phyloP scores from a whole-genome alignment of 2,113 vertebrate species.

The Eptesicus fuscus region DNA sequence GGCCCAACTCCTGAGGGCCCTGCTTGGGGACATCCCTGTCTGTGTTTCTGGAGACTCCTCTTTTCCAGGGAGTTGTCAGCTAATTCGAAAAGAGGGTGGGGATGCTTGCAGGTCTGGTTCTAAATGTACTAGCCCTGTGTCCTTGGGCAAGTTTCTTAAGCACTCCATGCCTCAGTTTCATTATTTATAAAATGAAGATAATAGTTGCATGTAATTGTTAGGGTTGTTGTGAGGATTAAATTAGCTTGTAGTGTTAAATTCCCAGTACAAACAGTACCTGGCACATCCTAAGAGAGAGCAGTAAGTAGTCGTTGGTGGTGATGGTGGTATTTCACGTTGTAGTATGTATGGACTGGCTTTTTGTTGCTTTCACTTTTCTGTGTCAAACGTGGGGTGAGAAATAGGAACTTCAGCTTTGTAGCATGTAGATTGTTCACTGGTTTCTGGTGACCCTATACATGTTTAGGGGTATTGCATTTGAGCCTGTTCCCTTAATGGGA shows the following conservation, averaged over 20 bases:
- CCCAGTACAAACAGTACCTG: neutral
- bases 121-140: neutral
- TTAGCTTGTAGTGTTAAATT: neutral
- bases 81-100: neutral
- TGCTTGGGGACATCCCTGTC: neutral
- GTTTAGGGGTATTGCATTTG: neutral
- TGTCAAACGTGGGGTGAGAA: neutral
- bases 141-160: neutral
- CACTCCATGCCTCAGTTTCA: neutral
- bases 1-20: neutral
- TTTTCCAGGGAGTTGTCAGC: neutral
- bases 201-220: neutral
- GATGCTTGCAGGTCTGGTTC: neutral
- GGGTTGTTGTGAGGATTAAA: neutral
- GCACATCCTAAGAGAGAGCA: neutral
- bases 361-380: neutral
- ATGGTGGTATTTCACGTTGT: neutral
- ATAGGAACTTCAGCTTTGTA: neutral
- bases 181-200: neutral
- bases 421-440: neutral
- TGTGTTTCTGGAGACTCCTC: neutral
- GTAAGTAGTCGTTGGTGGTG: neutral
- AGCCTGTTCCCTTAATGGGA: neutral
- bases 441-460: neutral
- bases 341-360: neutral